A percentile compares a stretch with the other conserved stretches of the same genome.
These are phyloP conservation scores for Nipponia nippon DNA, from an alignment of 2,113 vertebrate species.

Conservation along the genomic window DNA sequence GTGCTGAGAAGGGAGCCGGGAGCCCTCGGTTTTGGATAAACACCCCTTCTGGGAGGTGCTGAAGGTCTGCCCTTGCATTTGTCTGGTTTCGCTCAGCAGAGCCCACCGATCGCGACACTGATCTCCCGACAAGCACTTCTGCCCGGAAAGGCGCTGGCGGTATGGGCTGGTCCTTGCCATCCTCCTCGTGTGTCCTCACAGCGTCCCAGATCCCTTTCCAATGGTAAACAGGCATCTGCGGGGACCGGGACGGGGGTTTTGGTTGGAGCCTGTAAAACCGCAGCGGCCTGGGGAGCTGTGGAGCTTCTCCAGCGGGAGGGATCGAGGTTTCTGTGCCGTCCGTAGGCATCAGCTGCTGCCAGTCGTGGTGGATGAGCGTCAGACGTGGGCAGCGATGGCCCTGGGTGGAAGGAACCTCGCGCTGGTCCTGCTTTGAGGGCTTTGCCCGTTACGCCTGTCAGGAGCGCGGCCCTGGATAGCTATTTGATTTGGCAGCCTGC, in stretches of 20 bases:
- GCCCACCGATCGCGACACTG: neutral
- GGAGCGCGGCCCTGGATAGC: neutral
- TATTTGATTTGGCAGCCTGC: constrained; percentile 36
- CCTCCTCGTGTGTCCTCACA: accelerated
- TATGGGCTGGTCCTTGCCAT: neutral
- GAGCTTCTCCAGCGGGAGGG: neutral
- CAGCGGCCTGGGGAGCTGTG: neutral
- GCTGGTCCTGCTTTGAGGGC: neutral
- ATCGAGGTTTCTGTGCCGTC: neutral
- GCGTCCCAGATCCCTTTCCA: neutral
- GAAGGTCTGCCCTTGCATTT: neutral
- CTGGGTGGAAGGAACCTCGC: neutral
- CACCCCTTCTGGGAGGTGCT: neutral
- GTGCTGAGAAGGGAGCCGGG: neutral
- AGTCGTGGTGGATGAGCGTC: neutral
- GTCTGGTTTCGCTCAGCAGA: neutral
- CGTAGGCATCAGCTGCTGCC: constrained; percentile 45
- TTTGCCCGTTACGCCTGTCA: neutral
- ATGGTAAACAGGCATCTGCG: neutral
- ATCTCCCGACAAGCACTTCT: neutral
- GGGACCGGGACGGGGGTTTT: neutral
- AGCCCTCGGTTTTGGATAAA: neutral
- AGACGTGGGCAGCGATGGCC: neutral
- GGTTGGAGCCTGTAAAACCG: neutral
- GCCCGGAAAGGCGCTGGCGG: neutral